phyloP scores from a whole-genome alignment of 1,140 invertebrate species.

The Saccostrea glomerata region DNA sequence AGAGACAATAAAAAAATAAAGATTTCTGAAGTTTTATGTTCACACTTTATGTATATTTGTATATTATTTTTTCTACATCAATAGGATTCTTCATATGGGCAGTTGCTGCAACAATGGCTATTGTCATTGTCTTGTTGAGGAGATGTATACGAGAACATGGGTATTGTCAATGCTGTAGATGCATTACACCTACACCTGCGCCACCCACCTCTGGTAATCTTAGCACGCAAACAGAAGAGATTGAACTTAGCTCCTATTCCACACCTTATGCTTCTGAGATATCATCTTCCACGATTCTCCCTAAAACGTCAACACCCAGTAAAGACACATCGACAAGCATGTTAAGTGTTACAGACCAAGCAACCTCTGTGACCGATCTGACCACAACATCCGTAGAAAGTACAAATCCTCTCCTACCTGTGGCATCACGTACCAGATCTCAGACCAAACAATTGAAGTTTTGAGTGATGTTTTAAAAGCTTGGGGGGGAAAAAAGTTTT shows the following conservation, averaged over 20 bases:
- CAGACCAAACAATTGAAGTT: not conserved
- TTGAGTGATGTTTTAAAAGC: slow-evolving; percentile 21
- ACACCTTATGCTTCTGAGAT: not conserved
- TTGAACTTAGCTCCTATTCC: not conserved
- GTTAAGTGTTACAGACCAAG: not conserved
- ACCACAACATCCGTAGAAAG: not conserved
- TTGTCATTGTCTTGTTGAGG: too few species aligned
- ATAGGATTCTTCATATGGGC: too few species aligned
- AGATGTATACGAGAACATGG: too few species aligned
- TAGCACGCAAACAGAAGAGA: not conserved
- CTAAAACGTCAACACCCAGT: not conserved
- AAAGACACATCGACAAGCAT: not conserved
- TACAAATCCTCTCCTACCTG: not conserved
- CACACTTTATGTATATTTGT: not conserved
- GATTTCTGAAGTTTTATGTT: not conserved
- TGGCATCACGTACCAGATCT: not conserved
- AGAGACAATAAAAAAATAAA: not conserved
- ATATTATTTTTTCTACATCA: too few species aligned
- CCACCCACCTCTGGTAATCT: too few species aligned
- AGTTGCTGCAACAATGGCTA: too few species aligned
- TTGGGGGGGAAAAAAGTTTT: not conserved
- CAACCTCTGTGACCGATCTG: not conserved
- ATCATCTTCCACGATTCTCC: not conserved
- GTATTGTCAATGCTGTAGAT: too few species aligned
- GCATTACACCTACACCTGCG: too few species aligned